Conservation (phyloP, 2,113 vertebrate species). For the Rousettus leschenaultii region DNA sequence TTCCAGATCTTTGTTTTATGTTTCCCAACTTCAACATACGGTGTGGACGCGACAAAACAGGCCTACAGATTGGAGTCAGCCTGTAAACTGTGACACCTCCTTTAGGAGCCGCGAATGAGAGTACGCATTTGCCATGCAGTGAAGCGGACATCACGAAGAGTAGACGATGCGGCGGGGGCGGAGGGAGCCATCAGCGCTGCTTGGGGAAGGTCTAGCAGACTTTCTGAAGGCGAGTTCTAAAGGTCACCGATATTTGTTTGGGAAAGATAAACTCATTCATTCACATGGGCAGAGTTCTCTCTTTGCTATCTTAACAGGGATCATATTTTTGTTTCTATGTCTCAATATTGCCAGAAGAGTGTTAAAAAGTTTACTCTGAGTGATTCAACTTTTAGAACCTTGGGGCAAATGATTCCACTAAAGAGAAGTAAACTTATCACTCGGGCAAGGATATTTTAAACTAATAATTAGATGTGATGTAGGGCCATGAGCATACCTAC, state of each 20-base stretch:
- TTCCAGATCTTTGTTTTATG: not conserved
- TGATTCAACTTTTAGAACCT: not conserved
- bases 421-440: not conserved
- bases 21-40: not conserved
- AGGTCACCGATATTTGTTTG: not conserved
- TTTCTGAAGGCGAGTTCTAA: not conserved
- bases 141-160: not conserved
- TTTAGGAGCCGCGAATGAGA: not conserved
- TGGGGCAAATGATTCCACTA: not conserved
- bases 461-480: not conserved
- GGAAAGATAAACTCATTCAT: not conserved
- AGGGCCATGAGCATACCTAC: not conserved
- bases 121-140: fast-evolving
- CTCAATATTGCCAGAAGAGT: not conserved
- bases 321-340: not conserved
- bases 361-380: not conserved
- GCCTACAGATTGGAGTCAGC: not conserved
- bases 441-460: not conserved
- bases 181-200: fast-evolving
- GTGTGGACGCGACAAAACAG: not conserved
- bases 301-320: not conserved
- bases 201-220: no score
- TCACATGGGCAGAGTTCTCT: not conserved
- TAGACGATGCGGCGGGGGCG: not conserved
- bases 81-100: not conserved